Evolutionary conservation across 2,113 vertebrate species (phyloP).

Genomic region (Ailurus styani): DNA sequence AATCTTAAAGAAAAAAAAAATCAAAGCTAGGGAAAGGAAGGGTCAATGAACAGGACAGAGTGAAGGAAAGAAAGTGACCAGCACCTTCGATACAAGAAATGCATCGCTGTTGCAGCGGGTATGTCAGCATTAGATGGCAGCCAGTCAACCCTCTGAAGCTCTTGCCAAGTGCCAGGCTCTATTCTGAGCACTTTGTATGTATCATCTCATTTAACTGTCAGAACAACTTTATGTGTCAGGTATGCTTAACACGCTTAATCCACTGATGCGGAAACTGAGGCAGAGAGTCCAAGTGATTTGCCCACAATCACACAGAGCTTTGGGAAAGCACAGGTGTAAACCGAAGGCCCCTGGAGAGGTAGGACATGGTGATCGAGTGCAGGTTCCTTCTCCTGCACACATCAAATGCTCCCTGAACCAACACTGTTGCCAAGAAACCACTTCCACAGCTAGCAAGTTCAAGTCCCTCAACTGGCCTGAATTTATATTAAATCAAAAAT

Average conservation of each 20-base stretch:
- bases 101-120: neutral
- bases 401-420: neutral
- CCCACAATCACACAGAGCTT: neutral
- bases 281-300: neutral
- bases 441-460: neutral
- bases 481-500: neutral
- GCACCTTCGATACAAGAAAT: neutral
- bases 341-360: neutral
- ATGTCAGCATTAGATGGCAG: rapidly evolving
- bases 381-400: neutral
- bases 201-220: neutral
- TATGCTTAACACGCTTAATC: neutral
- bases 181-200: neutral
- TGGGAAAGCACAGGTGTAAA: neutral
- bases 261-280: neutral
- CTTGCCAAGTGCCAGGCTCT: neutral
- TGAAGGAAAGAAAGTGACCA: neutral
- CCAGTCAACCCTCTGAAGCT: rapidly evolving
- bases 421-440: neutral
- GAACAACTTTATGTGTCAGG: neutral
- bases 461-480: neutral
- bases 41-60: neutral
- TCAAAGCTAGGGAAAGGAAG: neutral
- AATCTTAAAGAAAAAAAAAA: neutral
- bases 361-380: neutral